These are phyloP conservation scores for Lottia gigantea DNA, from an alignment of 2,888 invertebrate genomes.

Conservation along the genomic window DNA sequence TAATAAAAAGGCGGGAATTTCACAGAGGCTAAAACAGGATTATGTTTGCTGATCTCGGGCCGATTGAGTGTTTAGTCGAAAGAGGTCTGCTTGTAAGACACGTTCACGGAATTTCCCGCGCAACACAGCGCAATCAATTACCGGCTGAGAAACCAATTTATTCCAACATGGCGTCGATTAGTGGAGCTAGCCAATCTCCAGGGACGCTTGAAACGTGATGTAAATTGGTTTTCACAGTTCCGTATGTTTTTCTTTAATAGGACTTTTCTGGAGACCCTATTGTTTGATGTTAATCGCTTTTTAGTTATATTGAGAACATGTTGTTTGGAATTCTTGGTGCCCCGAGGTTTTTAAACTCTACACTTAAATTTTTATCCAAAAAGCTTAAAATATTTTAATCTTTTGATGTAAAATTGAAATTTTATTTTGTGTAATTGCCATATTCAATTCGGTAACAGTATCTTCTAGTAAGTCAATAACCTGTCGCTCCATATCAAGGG, in stretches of 20 bases:
- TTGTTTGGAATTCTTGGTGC: too few relatives aligned
- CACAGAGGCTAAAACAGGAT: not conserved
- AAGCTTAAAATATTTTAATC: too few relatives aligned
- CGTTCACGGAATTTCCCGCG: slow-evolving; percentile 11
- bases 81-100: not conserved
- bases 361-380: too few relatives aligned
- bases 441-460: too few relatives aligned
- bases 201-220: not conserved
- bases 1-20: slow-evolving; percentile 2
- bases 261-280: too few relatives aligned
- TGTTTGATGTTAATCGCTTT: too few relatives aligned
- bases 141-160: slow-evolving; percentile 8
- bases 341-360: too few relatives aligned
- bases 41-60: not conserved
- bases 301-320: too few relatives aligned
- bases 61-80: not conserved
- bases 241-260: slow-evolving; percentile 7
- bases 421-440: too few relatives aligned
- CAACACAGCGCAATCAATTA: slow-evolving; percentile 4
- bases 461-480: too few relatives aligned
- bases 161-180: slow-evolving; percentile 1
- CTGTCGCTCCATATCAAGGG: too few relatives aligned
- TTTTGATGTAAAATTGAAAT: too few relatives aligned
- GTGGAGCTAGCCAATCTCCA: not conserved
- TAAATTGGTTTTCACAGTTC: not conserved